Conservation (phyloP, 1,140 invertebrate genomes). For the Hypothenemus hampei region DNA sequence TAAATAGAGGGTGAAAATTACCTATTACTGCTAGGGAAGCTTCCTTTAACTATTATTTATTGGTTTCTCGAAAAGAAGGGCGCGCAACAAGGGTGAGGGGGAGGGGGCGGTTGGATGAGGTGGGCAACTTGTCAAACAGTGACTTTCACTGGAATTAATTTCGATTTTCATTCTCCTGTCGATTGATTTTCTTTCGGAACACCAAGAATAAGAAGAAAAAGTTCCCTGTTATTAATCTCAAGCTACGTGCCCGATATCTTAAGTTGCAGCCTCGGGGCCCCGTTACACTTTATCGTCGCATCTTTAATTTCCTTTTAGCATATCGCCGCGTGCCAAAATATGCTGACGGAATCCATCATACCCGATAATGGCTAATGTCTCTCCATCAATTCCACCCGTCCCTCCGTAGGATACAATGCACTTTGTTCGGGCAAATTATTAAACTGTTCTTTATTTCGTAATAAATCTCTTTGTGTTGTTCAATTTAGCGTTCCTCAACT, state of each 20-base stretch:
- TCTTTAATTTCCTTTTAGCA: constrained; percentile 46
- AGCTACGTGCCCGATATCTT: constrained; percentile 29
- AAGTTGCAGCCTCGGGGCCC: constrained; percentile 33
- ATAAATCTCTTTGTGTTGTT: neutral
- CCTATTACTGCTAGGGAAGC: too few relatives aligned
- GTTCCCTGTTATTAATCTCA: constrained; percentile 21
- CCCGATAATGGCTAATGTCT: constrained; percentile 42
- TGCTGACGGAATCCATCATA: constrained; percentile 43
- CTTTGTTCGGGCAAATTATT: neutral
- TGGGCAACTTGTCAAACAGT: neutral
- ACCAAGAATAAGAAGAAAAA: constrained; percentile 9
- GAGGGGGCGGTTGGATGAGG: neutral
- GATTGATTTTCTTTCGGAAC: neutral
- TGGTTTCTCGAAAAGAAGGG: neutral
- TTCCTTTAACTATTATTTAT: neutral
- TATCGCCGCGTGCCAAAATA: constrained; percentile 41
- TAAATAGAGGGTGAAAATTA: constrained; percentile 7
- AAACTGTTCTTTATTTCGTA: too few relatives aligned
- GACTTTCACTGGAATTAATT: neutral
- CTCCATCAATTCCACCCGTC: too few relatives aligned
- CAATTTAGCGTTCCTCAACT: neutral
- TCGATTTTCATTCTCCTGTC: neutral
- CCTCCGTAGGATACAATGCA: constrained; percentile 2
- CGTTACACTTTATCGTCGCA: constrained; percentile 39
- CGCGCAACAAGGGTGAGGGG: neutral